Percentiles rank a stretch among this genome's conserved stretches.
Conservation (phyloP, 1,140 invertebrate genomes). For the roundworm (Caenorhabditis elegans) region DNA sequence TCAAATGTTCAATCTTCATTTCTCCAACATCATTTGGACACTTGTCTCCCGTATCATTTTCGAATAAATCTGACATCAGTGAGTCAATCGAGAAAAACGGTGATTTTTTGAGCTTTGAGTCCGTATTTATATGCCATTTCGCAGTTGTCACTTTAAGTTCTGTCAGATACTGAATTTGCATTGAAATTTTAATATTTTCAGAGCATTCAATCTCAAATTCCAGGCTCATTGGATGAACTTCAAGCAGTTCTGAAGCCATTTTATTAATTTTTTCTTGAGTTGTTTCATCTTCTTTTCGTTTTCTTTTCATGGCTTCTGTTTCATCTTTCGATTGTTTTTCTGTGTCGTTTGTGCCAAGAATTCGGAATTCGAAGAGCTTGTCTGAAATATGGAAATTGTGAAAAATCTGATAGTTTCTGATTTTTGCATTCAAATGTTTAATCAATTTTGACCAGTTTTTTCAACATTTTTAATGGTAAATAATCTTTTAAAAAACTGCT, state of each 20-base stretch:
- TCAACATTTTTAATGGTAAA: too few relatives aligned
- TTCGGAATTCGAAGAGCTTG: background rate
- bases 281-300: background rate
- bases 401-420: too few relatives aligned
- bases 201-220: background rate
- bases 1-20: slow-evolving; percentile 14
- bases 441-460: too few relatives aligned
- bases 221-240: slow-evolving; percentile 1
- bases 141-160: background rate
- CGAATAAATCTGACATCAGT: slow-evolving; percentile 26
- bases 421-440: too few relatives aligned
- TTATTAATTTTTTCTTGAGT: background rate
- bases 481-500: too few relatives aligned
- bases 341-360: background rate
- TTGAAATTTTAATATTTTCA: background rate
- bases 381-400: background rate
- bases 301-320: background rate
- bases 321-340: background rate
- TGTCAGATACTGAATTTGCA: slow-evolving; percentile 14
- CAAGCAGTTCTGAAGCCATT: background rate
- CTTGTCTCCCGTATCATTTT: background rate
- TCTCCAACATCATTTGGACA: slow-evolving; percentile 19
- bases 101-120: background rate
- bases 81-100: background rate
- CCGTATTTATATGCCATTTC: background rate